Percentiles rank a stretch among this genome's conserved stretches.
Evolutionary conservation across 2,113 vertebrate species (phyloP).

Genomic region (Eptesicus fuscus): DNA sequence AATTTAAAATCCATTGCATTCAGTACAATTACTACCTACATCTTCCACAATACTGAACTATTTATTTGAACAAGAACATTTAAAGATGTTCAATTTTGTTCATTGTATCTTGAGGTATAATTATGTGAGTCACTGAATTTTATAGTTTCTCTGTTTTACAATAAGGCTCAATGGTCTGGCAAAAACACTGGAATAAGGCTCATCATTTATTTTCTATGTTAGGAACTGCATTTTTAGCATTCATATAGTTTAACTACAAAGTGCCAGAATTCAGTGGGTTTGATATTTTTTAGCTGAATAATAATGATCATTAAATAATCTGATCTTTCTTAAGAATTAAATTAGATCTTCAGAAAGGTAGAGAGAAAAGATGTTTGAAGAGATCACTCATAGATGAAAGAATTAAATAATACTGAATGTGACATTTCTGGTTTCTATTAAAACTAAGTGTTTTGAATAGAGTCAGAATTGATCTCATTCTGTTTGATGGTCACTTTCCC

Average conservation of each 20-base stretch:
- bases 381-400: background rate
- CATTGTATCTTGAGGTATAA: constrained; percentile 72
- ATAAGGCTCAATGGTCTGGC: constrained; percentile 68
- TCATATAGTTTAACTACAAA: constrained; percentile 61
- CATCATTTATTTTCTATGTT: constrained; percentile 64
- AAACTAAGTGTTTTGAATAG: background rate
- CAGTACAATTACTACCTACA: constrained; percentile 53
- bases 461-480: background rate
- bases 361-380: background rate
- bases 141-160: constrained; percentile 75
- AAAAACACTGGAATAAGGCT: constrained; percentile 71
- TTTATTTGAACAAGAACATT: constrained; percentile 69
- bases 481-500: background rate
- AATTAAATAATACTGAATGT: background rate
- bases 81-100: constrained; percentile 65
- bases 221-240: constrained; percentile 59
- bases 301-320: constrained; percentile 7
- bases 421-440: background rate
- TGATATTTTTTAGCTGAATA: constrained; percentile 59
- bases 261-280: constrained; percentile 59
- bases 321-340: background rate
- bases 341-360: background rate
- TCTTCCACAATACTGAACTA: constrained; percentile 55
- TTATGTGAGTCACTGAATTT: constrained; percentile 76
- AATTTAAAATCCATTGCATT: constrained; percentile 52